Conservation (phyloP, 1,140 invertebrate genomes). For the Drosophila teissieri region DNA sequence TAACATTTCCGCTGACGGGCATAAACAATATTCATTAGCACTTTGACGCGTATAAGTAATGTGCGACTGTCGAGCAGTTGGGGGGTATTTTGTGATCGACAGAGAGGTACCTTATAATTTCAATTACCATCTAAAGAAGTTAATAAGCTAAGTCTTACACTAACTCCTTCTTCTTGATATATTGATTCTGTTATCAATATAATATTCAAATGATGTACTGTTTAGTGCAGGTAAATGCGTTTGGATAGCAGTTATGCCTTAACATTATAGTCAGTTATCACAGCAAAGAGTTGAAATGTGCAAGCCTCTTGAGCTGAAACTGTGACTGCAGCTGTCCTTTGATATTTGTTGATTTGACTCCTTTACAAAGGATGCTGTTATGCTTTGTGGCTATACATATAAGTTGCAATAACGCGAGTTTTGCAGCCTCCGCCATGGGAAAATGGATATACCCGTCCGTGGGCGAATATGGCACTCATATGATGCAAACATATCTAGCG, state of each 20-base stretch:
- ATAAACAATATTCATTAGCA: constrained; percentile 57
- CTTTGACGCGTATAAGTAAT: constrained; percentile 23
- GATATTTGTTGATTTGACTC: neutral
- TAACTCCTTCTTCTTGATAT: no score
- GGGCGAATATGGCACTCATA: neutral
- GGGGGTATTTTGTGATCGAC: no score
- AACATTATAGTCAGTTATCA: constrained; percentile 19
- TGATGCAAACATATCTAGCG: constrained; percentile 29
- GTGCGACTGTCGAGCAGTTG: neutral
- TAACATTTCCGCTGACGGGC: constrained; percentile 40
- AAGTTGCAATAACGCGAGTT: neutral
- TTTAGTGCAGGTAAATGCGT: no score
- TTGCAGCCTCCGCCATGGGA: neutral
- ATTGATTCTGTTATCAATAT: no score
- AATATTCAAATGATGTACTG: no score
- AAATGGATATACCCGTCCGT: constrained; percentile 8
- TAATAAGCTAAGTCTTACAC: no score
- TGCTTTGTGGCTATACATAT: neutral
- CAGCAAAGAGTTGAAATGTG: constrained; percentile 2
- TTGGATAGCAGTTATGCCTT: constrained; percentile 13
- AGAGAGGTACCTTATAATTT: neutral
- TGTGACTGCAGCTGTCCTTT: neutral
- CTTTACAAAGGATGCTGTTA: constrained; percentile 5
- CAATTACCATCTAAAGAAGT: no score
- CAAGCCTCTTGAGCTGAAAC: no score